Base-by-base conservation (phyloP, 2,113 vertebrate species). In the Cathartes aura region DNA sequence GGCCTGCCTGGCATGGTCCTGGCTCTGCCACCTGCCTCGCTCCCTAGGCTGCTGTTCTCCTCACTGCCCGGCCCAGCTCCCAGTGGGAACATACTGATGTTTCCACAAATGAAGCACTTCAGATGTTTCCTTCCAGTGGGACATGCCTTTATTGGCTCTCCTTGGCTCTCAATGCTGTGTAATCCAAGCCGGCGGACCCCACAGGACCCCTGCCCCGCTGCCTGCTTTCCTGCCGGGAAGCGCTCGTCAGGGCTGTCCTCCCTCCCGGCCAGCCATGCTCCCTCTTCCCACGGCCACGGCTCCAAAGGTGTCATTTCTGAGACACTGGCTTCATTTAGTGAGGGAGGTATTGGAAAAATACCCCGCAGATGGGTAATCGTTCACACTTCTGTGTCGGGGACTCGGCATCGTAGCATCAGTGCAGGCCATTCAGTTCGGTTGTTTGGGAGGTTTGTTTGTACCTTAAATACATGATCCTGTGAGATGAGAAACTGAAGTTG, bases 351-450 rank as follows among this genome's bases (percentile, higher is more conserved):
- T 34, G 26, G 90, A 47, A 89, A 58, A 47, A n/a, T 19, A 15
- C 21, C 48, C 23, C 4, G 6, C 30, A 18, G 64, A 3, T 47
- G 16, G 17, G 11, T n/a, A 9, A 27, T 27, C 0, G 3, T 16
- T 74, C 56, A 27, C 48, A 62, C 23, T 7, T 60, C 47, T 75
- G 30, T 15, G 12, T 3, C 4, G 0, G 60, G 34, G 56, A 7
- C 16, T 79, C 0, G 0, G 3, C 14, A 6, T 52, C 11, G 3
- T 40, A 23, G 19, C 30, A 48, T 81, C 53, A 26, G 24, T 10
- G 11, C 52, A 71, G n/a, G 23, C 23, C 3, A 1, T 79, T 82
- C 0, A 0, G 15, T 78, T 74, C 52, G 58, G 27, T 58, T 74
- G 12, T 15, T 6, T 50, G 20, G 6, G 29, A 13, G 10, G 6